These are phyloP conservation scores for Holcopasites calliopsidis DNA, from an alignment of 1,140 invertebrate species.

Conservation along the genomic window DNA sequence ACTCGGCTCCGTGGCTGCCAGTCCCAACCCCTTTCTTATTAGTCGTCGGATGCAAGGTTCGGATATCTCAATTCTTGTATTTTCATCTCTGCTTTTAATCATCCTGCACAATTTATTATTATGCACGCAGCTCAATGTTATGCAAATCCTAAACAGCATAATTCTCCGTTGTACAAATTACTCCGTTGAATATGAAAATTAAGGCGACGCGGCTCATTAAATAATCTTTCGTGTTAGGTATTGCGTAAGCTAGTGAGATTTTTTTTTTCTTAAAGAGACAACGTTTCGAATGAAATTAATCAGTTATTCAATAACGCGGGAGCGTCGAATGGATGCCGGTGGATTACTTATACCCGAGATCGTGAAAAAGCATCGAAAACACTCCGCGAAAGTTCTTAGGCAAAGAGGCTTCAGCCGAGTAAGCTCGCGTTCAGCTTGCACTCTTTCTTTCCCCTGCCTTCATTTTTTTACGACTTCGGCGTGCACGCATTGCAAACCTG, in stretches of 20 bases:
- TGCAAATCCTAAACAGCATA: too few species aligned
- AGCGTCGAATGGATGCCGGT: not conserved
- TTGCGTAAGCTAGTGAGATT: too few species aligned
- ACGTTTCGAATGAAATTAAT: constrained; percentile 10
- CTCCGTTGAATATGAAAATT: too few species aligned
- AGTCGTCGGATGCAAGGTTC: not conserved
- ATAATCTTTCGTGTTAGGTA: too few species aligned
- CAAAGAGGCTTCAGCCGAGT: constrained; percentile 16
- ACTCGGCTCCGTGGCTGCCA: not conserved
- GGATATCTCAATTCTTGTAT: not conserved
- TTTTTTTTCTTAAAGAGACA: not conserved
- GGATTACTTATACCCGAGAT: constrained; percentile 10
- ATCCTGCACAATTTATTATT: too few species aligned
- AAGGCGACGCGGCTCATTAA: not conserved
- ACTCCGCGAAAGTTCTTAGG: constrained; percentile 21
- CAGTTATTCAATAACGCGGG: not conserved
- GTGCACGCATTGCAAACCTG: not conserved
- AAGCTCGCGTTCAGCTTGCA: not conserved
- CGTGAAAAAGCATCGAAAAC: constrained; percentile 18
- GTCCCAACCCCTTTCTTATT: constrained; percentile 6
- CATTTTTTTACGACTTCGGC: not conserved
- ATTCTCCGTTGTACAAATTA: too few species aligned
- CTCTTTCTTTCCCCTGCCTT: not conserved
- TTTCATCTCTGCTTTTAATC: not conserved
- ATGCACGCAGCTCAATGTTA: too few species aligned